Base-by-base conservation (phyloP, 2,113 vertebrate genomes). In the Chlamydotis undulata region DNA sequence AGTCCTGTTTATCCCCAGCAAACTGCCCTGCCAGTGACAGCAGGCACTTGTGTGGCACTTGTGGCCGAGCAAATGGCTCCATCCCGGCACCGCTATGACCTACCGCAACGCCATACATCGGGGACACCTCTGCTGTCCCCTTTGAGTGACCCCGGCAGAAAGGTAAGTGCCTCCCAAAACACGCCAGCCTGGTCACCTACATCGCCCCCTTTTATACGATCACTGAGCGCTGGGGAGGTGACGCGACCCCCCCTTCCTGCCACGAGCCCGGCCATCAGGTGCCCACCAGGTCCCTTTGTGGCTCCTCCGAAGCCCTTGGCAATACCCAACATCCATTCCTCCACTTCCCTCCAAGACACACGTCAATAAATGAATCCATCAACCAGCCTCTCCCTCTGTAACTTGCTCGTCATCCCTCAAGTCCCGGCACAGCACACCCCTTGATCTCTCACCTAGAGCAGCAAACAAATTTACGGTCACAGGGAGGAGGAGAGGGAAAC, bases 131-230 rank as follows among this genome's bases (percentile, higher is more conserved):
- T 37, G 74, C 74, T 73, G 21, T 14, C 15, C 19, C 49, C n/a
- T 9, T 39, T 1, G 0, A 50, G 56, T 15, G 52, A 74, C 13
- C 9, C 35, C 2, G 7, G 33, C 56, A 49, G 21, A 83, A 80
- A 94, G 90, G 90, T 93, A 93, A 91, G 92, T 57, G 35, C 41
- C 73, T 56, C 63, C 55, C 25, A 69, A 67, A 90, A 47, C 15
- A 26, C 24, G 12, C 3, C 4, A 4, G 4, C 7, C 41, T 43
- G 41, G 41, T 10, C 17, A 9, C 29, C 28, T 29, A 6, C 31
- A 21, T 57, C 19, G 5, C 31, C 31, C 55, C 19, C 19, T 53
- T 14, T 57, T 33, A 33, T 4, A 19, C 7, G 8, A 31, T 18
- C 10, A 17, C 55, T 29, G 11, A 57, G 55, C 19, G 10, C 28